Evolutionary conservation across 2,113 vertebrate genomes (phyloP).

Genomic region (Cavia porcellus): DNA sequence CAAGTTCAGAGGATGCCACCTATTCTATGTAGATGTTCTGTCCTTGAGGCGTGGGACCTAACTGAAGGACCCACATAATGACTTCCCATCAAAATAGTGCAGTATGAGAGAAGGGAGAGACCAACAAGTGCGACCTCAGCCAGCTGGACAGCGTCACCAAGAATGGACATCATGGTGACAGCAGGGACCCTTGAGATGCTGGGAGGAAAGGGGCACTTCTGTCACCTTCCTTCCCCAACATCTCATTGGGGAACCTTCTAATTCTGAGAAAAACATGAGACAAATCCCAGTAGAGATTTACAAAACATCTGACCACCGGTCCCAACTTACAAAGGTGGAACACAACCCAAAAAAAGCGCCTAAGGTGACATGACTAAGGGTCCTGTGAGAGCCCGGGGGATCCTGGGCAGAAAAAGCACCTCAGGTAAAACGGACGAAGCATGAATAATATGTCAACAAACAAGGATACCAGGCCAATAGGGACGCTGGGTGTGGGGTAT

Average conservation of each 20-base stretch:
- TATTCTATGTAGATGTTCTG: too few species aligned
- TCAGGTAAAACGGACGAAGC: not conserved
- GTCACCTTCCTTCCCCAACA: not conserved
- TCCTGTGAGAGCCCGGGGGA: not conserved
- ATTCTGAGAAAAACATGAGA: not conserved
- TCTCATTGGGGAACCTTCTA: too few species aligned
- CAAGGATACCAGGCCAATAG: not conserved
- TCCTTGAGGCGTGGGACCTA: not conserved
- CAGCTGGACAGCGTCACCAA: not conserved
- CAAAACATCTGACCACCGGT: not conserved
- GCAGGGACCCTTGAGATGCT: not conserved
- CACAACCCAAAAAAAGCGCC: too few species aligned
- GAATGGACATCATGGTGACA: fast-evolving
- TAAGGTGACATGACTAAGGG: not conserved
- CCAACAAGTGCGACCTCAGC: not conserved
- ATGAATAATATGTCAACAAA: not conserved
- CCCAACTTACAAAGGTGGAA: not conserved
- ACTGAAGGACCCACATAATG: not conserved
- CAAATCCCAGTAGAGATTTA: not conserved
- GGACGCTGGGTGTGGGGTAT: too few species aligned
- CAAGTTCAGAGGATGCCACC: not conserved
- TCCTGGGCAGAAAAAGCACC: not conserved
- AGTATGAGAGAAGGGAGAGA: not conserved
- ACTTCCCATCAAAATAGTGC: not conserved
- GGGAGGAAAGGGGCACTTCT: not conserved